phyloP scores from a whole-genome alignment of 2,888 invertebrate genomes.

The Caenorhabditis drosophilae region DNA sequence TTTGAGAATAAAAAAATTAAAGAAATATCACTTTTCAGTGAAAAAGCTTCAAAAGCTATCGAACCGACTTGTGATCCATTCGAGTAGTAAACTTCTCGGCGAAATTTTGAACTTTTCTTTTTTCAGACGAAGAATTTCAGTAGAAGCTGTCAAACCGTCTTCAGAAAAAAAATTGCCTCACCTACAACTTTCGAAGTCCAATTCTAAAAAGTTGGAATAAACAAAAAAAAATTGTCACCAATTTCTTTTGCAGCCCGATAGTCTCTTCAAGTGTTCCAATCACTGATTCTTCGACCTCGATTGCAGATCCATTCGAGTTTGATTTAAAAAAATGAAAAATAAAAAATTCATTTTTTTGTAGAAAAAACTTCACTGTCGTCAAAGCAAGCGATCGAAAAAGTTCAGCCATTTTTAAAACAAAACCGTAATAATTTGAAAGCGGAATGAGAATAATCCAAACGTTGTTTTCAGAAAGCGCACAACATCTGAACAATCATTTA shows the following conservation, averaged over 20 bases:
- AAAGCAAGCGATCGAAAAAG: neutral
- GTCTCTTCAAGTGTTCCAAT: too few species aligned
- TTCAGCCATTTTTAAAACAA: neutral
- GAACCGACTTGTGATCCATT: neutral
- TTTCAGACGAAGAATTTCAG: neutral
- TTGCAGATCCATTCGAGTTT: slow-evolving; percentile 4
- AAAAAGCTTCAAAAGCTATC: neutral
- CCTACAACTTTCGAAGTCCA: neutral
- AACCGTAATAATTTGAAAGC: neutral
- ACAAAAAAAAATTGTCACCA: neutral
- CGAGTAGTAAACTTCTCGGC: neutral
- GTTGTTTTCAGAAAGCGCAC: neutral
- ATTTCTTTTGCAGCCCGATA: too few species aligned
- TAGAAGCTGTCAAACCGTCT: neutral
- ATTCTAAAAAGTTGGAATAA: neutral
- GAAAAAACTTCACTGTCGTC: too few species aligned
- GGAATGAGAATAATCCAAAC: too few species aligned
- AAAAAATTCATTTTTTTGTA: too few species aligned
- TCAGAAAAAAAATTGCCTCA: neutral
- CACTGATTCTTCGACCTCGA: neutral
- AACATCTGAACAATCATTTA: neutral
- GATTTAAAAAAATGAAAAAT: too few species aligned
- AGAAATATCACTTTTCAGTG: too few species aligned
- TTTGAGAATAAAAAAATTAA: too few species aligned
- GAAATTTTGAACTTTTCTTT: neutral